Evolutionary conservation across 2,888 invertebrate species (phyloP).

Genomic region (Acheta domesticus): DNA sequence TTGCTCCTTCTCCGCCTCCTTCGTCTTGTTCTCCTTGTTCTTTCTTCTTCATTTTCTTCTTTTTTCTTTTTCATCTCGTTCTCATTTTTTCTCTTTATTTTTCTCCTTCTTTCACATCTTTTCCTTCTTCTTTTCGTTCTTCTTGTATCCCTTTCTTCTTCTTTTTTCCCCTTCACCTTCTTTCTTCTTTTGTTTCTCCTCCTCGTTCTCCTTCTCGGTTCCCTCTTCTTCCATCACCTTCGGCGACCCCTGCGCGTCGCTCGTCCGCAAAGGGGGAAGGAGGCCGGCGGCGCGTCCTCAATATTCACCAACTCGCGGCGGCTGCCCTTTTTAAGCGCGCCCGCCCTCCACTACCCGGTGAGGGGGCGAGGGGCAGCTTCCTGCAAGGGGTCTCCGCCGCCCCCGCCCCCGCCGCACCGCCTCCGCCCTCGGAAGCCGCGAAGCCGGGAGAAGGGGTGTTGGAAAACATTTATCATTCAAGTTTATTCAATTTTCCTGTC

Average conservation of each 20-base stretch:
- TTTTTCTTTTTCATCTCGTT: no score
- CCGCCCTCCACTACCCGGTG: background rate
- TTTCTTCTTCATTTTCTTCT: no score
- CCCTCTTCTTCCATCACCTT: background rate
- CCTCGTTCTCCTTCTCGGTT: background rate
- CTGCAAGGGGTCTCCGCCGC: background rate
- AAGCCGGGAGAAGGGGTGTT: background rate
- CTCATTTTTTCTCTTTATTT: no score
- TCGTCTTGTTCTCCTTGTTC: no score
- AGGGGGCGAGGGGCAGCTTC: background rate
- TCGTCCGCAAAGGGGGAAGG: background rate
- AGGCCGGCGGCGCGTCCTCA: background rate
- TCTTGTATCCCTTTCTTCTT: no score
- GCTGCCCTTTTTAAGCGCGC: background rate
- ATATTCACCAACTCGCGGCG: background rate
- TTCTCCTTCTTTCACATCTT: no score
- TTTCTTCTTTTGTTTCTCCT: no score
- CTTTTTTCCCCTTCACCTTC: no score
- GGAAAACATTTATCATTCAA: constrained; percentile 18
- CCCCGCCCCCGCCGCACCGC: background rate
- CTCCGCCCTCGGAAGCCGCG: background rate
- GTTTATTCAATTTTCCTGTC: constrained; percentile 18
- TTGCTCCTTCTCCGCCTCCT: no score
- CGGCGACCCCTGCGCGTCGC: background rate
- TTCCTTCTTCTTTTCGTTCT: no score